Evolutionary conservation across 2,113 vertebrate genomes (phyloP), one percentile per base, ranked within the genome.

Genomic region (Aphyosemion australe): DNA sequence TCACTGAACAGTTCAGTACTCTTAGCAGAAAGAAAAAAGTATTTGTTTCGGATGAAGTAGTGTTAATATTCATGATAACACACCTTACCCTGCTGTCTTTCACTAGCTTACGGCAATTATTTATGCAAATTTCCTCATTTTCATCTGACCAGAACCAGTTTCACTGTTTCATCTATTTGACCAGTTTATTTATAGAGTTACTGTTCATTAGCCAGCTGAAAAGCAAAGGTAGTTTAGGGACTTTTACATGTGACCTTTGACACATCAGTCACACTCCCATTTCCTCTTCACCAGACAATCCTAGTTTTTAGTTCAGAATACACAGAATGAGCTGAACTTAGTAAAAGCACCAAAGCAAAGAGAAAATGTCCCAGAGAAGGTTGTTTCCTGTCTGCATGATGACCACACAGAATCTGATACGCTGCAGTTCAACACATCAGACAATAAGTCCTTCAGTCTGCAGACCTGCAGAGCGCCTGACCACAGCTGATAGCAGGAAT

Each of bases 351-450:
- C 20, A 52, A 53, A 53, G 16, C 12, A 45, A 63, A 56, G 6
- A n/a, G 48, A 73, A 65, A 84, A 74, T 37, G 42, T 71, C 37
- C 69, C n/a, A 49, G n/a, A 69, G 6, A 73, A 65, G 45, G 19
- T 48, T 53, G 39, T 79, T 88, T 77, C 61, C 21, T 20, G 16
- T 37, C 48, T 21, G 8, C 7, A 52, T 71, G 86, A 84, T 88
- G 85, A 85, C 4, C 8, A n/a, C 12, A 12, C 57, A 72, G 76
- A 89, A 92, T 88, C 18, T 76, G 84, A 91, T 87, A 61, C 6
- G 62, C 59, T 62, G 76, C 60, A 47, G 67, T 76, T 78, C 12
- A 42, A 42, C 41, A 12, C 11, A 42, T 42, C 41, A 42, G 41
- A 42, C 41, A 42, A 42, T 42, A 42, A 42, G 41, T 42, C 41